Base-by-base conservation (phyloP, 2,113 vertebrate species). In the Eptesicus fuscus region DNA sequence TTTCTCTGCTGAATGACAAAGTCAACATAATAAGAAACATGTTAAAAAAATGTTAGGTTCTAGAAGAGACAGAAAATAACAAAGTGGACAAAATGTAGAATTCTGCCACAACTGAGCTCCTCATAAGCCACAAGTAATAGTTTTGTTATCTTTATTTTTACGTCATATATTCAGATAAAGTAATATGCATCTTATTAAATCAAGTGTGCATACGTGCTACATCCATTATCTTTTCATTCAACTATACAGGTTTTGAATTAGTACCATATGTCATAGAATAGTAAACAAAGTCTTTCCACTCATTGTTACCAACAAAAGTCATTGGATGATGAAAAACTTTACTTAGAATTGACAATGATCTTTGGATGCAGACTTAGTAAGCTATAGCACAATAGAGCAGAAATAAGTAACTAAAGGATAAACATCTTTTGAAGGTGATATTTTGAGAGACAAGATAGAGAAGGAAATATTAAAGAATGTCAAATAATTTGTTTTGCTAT, bases 1-100 rank as follows among this genome's bases (percentile, higher is more conserved):
- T 84, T 92, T 84, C 67, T 85, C 35, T 95, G 56, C 40, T 70
- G 40, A 91, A 65, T 86, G 95, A 65, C 40, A 93, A 93, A 90
- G 42, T 84, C 84, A 89, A 53, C 40, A 67, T 87, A 95, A 71
- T 77, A 95, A 95, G 76, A 94, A 89, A 79, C 14, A 84, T 49
- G 40, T 40, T 90, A 88, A 85, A 78, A 82, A 92, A 93, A 63
- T 56, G 56, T 80, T 35, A 85, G 25, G 44, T 47, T 37, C 94
- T 78, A 77, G 37, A 84, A 92, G 70, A 80, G 59, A 86, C 4
- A 2, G 37, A 88, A 61, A 70, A 87, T 59, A 74, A 25, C 9
- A 74, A 51, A n/a, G 9, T 51, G 69, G 90, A 53, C 47, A 70
- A 90, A 93, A 23, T 56, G 5, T 35, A 61, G 20, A 37, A 67